Evolutionary conservation across 1,140 invertebrate genomes (phyloP).

Genomic region (Hermetia illucens): DNA sequence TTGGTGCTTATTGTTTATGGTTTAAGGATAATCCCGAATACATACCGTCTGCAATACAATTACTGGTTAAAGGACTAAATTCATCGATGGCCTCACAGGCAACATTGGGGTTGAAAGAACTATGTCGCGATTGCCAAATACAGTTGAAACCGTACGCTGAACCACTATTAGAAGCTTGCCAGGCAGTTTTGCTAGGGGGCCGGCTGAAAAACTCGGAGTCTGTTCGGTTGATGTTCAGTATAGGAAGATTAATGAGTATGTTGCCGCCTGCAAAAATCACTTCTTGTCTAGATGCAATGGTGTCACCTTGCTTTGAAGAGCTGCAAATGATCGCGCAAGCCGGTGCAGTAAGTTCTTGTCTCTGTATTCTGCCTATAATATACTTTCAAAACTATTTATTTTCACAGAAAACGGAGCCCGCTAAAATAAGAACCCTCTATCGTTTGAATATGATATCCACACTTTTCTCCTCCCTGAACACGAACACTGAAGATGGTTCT

Average conservation of each 20-base stretch:
- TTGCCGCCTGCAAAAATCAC: constrained; percentile 48
- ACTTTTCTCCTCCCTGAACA: constrained; percentile 51
- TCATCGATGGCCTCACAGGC: constrained; percentile 57
- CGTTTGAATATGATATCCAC: constrained; percentile 54
- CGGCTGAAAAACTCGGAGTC: constrained; percentile 46
- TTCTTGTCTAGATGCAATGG: constrained; percentile 49
- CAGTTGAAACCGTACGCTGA: constrained; percentile 56
- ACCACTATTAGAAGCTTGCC: constrained; percentile 45
- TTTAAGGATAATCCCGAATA: constrained; percentile 47
- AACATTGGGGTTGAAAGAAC: constrained; percentile 75
- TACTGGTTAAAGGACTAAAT: constrained; percentile 53
- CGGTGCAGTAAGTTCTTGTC: constrained; percentile 25
- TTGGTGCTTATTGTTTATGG: constrained; percentile 73
- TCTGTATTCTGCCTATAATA: constrained; percentile 2
- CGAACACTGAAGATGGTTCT: constrained; percentile 15
- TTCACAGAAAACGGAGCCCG: constrained; percentile 31
- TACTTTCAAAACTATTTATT: constrained; percentile 3
- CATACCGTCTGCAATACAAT: constrained; percentile 36
- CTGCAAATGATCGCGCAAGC: constrained; percentile 38
- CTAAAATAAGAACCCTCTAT: constrained; percentile 34
- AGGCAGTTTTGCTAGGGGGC: constrained; percentile 36
- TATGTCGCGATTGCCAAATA: constrained; percentile 60
- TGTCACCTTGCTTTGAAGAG: constrained; percentile 50
- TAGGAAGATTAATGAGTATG: constrained; percentile 58
- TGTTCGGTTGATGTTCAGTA: constrained; percentile 58